phyloP scores from a whole-genome alignment of 2,888 invertebrate species.

The Hylaea fasciaria region DNA sequence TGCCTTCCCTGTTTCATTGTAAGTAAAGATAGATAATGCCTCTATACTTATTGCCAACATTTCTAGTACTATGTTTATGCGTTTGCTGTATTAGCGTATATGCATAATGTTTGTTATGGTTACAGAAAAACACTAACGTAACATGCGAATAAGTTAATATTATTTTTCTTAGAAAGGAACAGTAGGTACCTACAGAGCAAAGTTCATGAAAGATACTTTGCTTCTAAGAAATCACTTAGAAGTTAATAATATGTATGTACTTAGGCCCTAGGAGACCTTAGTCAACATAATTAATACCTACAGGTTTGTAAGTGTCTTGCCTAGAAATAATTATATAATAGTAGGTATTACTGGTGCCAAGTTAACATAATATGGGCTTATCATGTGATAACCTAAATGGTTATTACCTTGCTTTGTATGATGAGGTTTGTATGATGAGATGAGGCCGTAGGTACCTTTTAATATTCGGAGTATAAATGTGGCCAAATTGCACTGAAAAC shows the following conservation, averaged over 20 bases:
- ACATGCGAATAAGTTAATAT: background rate
- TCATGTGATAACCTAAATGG: background rate
- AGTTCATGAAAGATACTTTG: slow-evolving; percentile 3
- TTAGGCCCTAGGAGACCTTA: slow-evolving; percentile 23
- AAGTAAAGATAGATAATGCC: too few relatives aligned
- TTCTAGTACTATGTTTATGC: background rate
- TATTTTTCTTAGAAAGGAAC: background rate
- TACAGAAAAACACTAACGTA: background rate
- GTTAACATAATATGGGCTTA: slow-evolving; percentile 4
- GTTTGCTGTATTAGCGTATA: background rate
- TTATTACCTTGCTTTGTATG: background rate
- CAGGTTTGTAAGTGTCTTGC: slow-evolving; percentile 7
- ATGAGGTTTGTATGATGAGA: too few relatives aligned
- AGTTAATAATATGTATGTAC: slow-evolving; percentile 20
- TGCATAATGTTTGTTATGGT: background rate
- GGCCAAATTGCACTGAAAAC: too few relatives aligned
- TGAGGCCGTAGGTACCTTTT: too few relatives aligned
- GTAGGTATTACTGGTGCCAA: slow-evolving; percentile 9
- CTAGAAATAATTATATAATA: too few relatives aligned
- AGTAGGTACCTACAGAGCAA: background rate
- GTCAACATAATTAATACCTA: slow-evolving; percentile 29
- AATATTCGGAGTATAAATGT: too few relatives aligned
- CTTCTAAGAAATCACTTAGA: slow-evolving; percentile 21
- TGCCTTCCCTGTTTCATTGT: too few relatives aligned
- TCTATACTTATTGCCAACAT: too few relatives aligned